Conservation (phyloP, 2,797 vertebrate genomes). For the Octomys mimax region DNA sequence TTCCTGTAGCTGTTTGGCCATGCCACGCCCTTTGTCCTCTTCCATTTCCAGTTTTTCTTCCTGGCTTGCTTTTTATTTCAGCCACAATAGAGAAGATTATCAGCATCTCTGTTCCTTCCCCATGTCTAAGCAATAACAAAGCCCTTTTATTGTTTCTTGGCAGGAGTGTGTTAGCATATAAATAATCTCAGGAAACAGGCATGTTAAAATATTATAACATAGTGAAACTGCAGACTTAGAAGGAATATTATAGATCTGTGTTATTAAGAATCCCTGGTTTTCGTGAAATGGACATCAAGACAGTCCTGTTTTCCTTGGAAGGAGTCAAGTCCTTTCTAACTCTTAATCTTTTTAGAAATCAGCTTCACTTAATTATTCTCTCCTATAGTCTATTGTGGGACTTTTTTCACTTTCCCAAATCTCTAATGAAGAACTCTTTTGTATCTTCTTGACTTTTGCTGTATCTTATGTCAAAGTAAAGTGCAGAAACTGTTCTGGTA, state of each 20-base stretch:
- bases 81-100: background rate
- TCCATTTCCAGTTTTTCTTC: background rate
- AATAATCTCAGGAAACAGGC: constrained; percentile 42
- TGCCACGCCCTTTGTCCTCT: background rate
- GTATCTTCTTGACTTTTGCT: background rate
- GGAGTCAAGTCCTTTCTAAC: background rate
- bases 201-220: constrained; percentile 6
- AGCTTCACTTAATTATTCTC: background rate
- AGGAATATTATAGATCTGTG: background rate
- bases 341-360: background rate
- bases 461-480: constrained; percentile 5
- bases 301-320: background rate
- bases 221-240: background rate
- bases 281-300: background rate
- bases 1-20: background rate
- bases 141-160: constrained; percentile 18
- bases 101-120: constrained; percentile 56
- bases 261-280: background rate
- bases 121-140: constrained; percentile 27
- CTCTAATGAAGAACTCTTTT: constrained; percentile 8
- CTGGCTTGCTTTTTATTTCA: constrained; percentile 1
- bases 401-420: background rate
- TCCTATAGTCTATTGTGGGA: background rate
- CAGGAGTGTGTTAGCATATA: background rate
- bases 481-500: background rate